Evolutionary conservation across 2,797 vertebrate species (phyloP).

Genomic region (Crax fasciolata): DNA sequence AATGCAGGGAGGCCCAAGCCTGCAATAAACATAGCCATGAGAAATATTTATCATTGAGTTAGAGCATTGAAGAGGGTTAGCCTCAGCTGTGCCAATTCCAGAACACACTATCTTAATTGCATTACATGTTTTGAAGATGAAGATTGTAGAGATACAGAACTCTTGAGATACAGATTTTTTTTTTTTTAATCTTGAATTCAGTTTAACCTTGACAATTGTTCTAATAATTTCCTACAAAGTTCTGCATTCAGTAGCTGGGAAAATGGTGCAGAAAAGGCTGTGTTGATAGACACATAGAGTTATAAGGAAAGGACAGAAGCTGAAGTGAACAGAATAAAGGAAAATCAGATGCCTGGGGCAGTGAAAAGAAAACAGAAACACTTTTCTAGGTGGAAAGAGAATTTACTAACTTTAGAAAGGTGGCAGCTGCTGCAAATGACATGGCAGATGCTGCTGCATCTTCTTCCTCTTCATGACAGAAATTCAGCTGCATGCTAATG

Average conservation of each 20-base stretch:
- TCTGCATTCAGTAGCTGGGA: background rate
- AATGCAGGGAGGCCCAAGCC: background rate
- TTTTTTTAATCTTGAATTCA: background rate
- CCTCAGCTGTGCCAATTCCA: background rate
- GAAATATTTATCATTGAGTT: slow-evolving; percentile 18
- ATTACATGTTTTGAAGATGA: background rate
- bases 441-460: background rate
- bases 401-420: slow-evolving; percentile 5
- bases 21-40: background rate
- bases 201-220: background rate
- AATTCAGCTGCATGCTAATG: background rate
- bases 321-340: background rate
- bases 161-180: background rate
- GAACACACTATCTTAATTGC: slow-evolving; percentile 4
- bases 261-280: background rate
- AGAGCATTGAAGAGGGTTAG: background rate
- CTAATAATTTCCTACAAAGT: background rate
- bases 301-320: background rate
- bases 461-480: background rate
- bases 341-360: background rate
- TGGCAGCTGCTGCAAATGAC: background rate
- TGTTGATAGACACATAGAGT: background rate
- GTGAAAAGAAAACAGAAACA: background rate
- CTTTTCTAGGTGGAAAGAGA: background rate
- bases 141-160: background rate